Conservation (phyloP, 2,888 invertebrate genomes). For the Trisateles emortualis region DNA sequence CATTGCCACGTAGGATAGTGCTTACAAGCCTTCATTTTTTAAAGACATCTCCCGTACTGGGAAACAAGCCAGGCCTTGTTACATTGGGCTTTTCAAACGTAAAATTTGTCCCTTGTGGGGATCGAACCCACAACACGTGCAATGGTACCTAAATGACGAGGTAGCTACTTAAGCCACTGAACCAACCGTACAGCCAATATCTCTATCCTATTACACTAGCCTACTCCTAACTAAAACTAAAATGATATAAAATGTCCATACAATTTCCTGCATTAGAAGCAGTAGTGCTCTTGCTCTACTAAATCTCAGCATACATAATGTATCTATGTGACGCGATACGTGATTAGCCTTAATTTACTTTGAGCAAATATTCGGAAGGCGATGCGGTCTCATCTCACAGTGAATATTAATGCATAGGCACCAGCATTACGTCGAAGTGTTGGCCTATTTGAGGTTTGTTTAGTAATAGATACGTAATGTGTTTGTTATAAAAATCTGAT, state of each 20-base stretch:
- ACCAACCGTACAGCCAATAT: too few species aligned
- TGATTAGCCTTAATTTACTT: conserved; percentile 28
- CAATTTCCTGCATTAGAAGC: neutral
- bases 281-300: neutral
- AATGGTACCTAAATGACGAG: too few species aligned
- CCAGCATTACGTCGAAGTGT: conserved; percentile 9
- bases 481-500: conserved; percentile 1
- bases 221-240: neutral
- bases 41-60: too few species aligned
- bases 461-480: conserved; percentile 18
- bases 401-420: conserved; percentile 36
- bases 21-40: too few species aligned
- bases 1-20: too few species aligned
- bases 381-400: conserved; percentile 15
- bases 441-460: conserved; percentile 16
- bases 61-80: too few species aligned
- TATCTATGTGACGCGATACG: conserved; percentile 12
- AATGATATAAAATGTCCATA: neutral
- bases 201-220: too few species aligned
- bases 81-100: too few species aligned
- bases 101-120: too few species aligned
- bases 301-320: conserved; percentile 2
- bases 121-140: too few species aligned
- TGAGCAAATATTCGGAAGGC: conserved; percentile 16
- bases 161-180: too few species aligned